Percentiles rank a stretch among this genome's conserved stretches.
phyloP scores from a whole-genome alignment of 2,113 vertebrate genomes.

The Tragelaphus buxtoni region DNA sequence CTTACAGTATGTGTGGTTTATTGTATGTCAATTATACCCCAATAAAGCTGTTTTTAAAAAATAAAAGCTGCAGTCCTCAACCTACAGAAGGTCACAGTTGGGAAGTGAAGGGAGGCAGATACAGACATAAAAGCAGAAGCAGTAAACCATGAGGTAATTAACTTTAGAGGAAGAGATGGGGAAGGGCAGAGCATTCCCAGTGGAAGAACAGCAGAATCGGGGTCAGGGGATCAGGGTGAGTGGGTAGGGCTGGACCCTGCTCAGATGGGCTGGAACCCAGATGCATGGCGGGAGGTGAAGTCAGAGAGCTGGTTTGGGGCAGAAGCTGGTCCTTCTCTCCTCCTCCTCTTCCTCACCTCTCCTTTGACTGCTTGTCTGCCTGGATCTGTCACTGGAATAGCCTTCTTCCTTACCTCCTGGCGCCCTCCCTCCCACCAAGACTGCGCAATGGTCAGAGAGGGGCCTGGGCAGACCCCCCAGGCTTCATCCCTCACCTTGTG shows the following conservation, averaged over 20 bases:
- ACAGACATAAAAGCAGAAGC: not conserved
- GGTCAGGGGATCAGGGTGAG: not conserved
- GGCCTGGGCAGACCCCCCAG: not conserved
- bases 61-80: not conserved
- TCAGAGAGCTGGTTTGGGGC: not conserved
- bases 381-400: not conserved
- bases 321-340: not conserved
- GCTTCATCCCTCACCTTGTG: slow-evolving; percentile 28
- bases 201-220: not conserved
- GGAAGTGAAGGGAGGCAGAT: not conserved
- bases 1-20: not conserved
- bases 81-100: not conserved
- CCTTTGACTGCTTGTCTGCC: not conserved
- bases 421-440: not conserved
- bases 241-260: not conserved
- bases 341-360: not conserved
- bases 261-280: not conserved
- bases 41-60: not conserved
- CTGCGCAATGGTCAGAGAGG: not conserved
- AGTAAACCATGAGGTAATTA: not conserved
- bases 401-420: not conserved
- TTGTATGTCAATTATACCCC: not conserved
- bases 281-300: too few species aligned
- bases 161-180: not conserved
- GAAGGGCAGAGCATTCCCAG: not conserved